phyloP scores from a whole-genome alignment of 1,140 invertebrate genomes.

The Drosophila guanche region DNA sequence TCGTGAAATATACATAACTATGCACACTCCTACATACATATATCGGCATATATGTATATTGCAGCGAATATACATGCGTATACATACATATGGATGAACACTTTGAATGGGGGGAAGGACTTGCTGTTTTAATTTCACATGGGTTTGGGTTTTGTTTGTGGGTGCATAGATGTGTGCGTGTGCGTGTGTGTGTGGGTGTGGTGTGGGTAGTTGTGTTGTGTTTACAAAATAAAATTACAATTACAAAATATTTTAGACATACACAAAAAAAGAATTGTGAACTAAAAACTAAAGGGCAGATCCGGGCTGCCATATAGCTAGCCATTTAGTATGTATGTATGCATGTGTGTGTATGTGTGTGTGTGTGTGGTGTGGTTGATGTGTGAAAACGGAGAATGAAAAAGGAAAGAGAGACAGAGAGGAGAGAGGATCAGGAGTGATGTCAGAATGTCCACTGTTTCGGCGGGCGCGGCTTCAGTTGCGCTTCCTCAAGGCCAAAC shows the following conservation, averaged over 20 bases:
- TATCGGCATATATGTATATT: conserved; percentile 32
- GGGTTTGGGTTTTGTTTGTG: background rate
- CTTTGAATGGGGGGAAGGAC: conserved; percentile 28
- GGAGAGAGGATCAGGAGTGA: background rate
- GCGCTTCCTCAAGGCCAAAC: conserved; percentile 76
- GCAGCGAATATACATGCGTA: conserved; percentile 26
- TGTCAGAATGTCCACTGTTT: too few relatives aligned
- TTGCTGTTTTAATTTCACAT: background rate
- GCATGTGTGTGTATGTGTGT: background rate
- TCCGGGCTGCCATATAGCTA: conserved; percentile 72
- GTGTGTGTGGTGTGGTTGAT: conserved; percentile 1
- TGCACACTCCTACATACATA: conserved; percentile 19
- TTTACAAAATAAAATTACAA: conserved; percentile 63
- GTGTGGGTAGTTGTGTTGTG: conserved; percentile 5
- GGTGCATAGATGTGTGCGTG: background rate
- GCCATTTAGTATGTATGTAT: conserved; percentile 48
- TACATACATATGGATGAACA: conserved; percentile 3
- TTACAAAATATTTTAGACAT: conserved; percentile 59
- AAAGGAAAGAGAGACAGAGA: background rate
- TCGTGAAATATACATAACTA: conserved; percentile 53
- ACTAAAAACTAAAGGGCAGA: conserved; percentile 77
- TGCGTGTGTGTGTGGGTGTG: conserved; percentile 6
- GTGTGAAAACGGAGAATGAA: too few relatives aligned
- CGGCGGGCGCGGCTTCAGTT: conserved; percentile 41
- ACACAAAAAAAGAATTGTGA: conserved; percentile 64